A percentile compares a stretch with the other conserved stretches of the same genome.
Conservation (phyloP, 1,140 invertebrate species). For the Cydia strobilella region DNA sequence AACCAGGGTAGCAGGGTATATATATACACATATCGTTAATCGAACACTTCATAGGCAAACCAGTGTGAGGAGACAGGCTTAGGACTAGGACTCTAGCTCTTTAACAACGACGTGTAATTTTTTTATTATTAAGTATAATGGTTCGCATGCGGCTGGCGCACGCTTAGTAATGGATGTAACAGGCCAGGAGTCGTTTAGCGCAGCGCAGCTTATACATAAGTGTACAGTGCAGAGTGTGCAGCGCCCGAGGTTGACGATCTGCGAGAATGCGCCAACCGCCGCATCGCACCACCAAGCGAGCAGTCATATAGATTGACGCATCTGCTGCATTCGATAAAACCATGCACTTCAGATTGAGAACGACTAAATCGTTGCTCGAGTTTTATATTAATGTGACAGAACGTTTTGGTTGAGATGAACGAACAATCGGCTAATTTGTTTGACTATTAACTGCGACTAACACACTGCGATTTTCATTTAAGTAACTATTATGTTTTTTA, state of each 20-base stretch:
- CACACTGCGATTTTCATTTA: background rate
- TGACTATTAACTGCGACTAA: background rate
- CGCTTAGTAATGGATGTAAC: background rate
- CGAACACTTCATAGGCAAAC: no score
- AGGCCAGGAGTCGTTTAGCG: slow-evolving; percentile 28
- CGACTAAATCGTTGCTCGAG: background rate
- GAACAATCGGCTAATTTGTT: background rate
- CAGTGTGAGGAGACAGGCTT: no score
- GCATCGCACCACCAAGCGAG: slow-evolving; percentile 46
- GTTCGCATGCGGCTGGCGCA: background rate
- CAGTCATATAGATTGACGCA: slow-evolving; percentile 61
- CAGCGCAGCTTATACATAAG: background rate
- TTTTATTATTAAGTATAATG: background rate
- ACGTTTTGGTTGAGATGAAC: background rate
- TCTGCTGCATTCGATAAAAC: slow-evolving; percentile 48
- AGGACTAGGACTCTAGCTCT: background rate
- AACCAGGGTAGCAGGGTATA: slow-evolving; percentile 35
- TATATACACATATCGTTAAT: no score
- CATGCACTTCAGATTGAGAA: slow-evolving; percentile 33
- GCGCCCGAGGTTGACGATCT: slow-evolving; percentile 70
- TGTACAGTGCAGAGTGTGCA: slow-evolving; percentile 41
- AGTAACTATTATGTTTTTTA: no score
- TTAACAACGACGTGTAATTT: background rate
- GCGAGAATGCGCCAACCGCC: slow-evolving; percentile 65
- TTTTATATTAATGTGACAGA: background rate